Base-by-base conservation (phyloP, 2,797 vertebrate genomes). In the Scarus forsteni region DNA sequence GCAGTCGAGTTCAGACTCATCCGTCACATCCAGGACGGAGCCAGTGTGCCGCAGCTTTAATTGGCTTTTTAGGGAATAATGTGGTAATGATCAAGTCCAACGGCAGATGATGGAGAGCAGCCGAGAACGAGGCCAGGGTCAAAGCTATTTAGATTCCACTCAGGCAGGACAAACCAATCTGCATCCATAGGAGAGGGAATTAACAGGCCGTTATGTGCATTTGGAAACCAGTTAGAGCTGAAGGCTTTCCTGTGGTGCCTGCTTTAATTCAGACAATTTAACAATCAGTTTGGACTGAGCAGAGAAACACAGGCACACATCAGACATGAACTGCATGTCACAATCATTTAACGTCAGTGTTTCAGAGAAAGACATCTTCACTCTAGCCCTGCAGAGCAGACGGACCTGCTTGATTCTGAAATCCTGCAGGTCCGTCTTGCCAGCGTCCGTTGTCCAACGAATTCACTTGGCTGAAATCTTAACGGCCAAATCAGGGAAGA, bases 121-220 rank as follows among this genome's bases (percentile, higher is more conserved):
- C 55, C 7, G 10, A 55, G 19, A 68, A 46, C 19, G 39, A 46
- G 18, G 48, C 34, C n/a, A 63, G 35, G 70, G 74, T 80, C 70
- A 68, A 63, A 67, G 35, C 51, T 66, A 76, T 83, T 73, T 59
- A 67, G 45, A 78, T 77, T 61, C 66, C 46, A 40, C 46, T 66
- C 54, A 27, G 63, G 15, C 18, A 55, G 36, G 51, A 64, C 36
- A 44, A 69, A 76, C 46, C 49, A 19, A 64, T 63, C 49, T 42
- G 67, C 48, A 60, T 64, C 27, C 1, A 3, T 10, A 38, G 52
- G 18, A 55, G 48, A 34, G 62, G 36, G 66, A 44, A 71, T 69
- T 60, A 66, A 65, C 19, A 34, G 19, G 68, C 52, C 49, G 36
- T 2, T 48, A 60, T 9, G n/a, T 62, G 48, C 16, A 15, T 18